A percentile compares a stretch with the other conserved stretches of the same genome.
phyloP scores from a whole-genome alignment of 2,888 invertebrate genomes.

The Hydraecia micacea region DNA sequence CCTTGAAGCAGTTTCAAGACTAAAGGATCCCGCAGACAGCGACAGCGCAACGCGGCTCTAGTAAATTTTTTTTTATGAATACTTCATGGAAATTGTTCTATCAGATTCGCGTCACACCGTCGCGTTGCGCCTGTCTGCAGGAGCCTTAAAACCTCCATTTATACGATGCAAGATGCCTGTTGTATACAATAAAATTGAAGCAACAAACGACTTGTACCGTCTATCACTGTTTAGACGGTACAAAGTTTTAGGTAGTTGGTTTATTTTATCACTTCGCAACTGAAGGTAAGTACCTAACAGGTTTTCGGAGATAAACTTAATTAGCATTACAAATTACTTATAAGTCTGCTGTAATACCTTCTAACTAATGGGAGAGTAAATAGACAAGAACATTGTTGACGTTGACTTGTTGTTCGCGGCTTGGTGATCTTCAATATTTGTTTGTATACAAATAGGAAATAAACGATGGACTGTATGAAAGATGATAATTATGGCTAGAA shows the following conservation, averaged over 20 bases:
- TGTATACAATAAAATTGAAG: neutral
- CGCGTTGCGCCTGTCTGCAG: too few species aligned
- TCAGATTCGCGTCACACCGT: too few species aligned
- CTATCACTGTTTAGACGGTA: neutral
- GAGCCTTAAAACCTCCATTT: neutral
- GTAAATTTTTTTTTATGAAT: too few species aligned
- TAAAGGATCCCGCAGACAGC: too few species aligned
- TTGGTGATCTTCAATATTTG: neutral
- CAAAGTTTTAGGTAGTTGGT: neutral
- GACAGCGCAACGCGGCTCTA: too few species aligned
- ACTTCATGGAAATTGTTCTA: too few species aligned
- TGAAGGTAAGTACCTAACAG: neutral
- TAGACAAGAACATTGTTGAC: conserved; percentile 9
- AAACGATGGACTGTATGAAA: too few species aligned
- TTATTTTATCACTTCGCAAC: conserved; percentile 5
- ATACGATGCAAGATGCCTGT: neutral
- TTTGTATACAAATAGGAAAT: neutral
- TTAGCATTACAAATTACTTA: conserved; percentile 12
- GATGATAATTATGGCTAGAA: too few species aligned
- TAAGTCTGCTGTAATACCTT: neutral
- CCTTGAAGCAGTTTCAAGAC: neutral
- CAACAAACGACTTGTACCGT: neutral
- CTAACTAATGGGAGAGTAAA: conserved; percentile 2
- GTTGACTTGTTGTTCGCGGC: neutral
- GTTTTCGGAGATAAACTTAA: neutral